These are phyloP conservation scores for Heliothis subflexa DNA, from an alignment of 1,140 invertebrate species.

Conservation along the genomic window DNA sequence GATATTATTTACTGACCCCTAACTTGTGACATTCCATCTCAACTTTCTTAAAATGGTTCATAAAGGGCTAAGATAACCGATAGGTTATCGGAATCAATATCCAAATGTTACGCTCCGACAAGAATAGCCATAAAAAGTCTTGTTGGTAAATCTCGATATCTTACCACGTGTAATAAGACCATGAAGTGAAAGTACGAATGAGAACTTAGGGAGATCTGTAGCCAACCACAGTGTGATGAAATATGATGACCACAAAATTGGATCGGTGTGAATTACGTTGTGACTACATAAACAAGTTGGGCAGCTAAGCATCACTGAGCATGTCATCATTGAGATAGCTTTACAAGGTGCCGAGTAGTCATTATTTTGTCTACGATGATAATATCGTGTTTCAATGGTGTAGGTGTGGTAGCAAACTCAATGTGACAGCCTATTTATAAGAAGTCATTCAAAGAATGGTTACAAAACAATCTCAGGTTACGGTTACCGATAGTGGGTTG, in stretches of 20 bases:
- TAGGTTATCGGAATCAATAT: constrained; percentile 37
- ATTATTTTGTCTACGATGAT: constrained; percentile 45
- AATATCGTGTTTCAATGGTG: constrained; percentile 32
- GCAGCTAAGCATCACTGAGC: constrained; percentile 45
- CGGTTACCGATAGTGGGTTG: neutral
- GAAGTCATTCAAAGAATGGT: constrained; percentile 21
- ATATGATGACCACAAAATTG: constrained; percentile 42
- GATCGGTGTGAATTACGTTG: constrained; percentile 43
- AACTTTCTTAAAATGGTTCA: constrained; percentile 48
- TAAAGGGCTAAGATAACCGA: constrained; percentile 10
- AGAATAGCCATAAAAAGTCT: neutral
- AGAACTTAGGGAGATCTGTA: constrained; percentile 27
- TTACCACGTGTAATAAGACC: constrained; percentile 1
- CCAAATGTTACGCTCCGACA: constrained; percentile 11
- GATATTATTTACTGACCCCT: constrained; percentile 71
- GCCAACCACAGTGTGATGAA: constrained; percentile 36
- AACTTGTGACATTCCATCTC: constrained; percentile 60
- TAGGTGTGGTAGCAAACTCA: constrained; percentile 30
- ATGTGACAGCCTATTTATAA: constrained; percentile 26
- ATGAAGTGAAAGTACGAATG: constrained; percentile 34
- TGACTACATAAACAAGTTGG: constrained; percentile 31
- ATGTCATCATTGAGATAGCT: constrained; percentile 45
- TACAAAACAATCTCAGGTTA: constrained; percentile 37
- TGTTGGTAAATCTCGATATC: constrained; percentile 3
- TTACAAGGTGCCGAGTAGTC: constrained; percentile 34